Base-by-base conservation (phyloP, 1,140 invertebrate genomes). In the Copidosoma floridanum region DNA sequence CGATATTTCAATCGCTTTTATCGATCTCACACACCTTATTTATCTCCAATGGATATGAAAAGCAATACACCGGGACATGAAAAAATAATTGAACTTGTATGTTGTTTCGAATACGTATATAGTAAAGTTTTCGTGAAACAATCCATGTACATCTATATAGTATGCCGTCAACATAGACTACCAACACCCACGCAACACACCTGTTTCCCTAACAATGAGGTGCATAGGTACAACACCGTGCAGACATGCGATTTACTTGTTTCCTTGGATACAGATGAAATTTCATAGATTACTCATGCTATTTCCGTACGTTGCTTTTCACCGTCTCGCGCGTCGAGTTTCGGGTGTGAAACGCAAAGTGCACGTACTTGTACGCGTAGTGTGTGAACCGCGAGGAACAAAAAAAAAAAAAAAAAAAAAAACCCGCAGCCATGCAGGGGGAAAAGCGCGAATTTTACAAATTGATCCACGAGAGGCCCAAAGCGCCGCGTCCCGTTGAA, bases 261-360 rank as follows among this genome's bases (percentile, higher is more conserved):
- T 61, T 57, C 57, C 63, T 61, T 65, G 54, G 63, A 53, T 57
- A 65, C 58, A 32, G 48, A 65, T 21, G 55, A 57, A 65, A 61
- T 50, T 57, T 54, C 8, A 29, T 63, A 53, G 32, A 53, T 40
- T n/a, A 20, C 41, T 14, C 32, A 43, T 61, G 40, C 51, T 48
- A 60, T 38, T 60, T 54, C 57, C 32, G 52, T n/a, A n/a, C n/a
- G n/a, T n/a, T 40, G 32, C 24, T 43, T 55, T 60, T 55, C 20
- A 47, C 26, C 26, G 50, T 54, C 18, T 40, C 47, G 48, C 47
- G 48, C 20, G 35, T 40, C 54, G 18, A 53, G 12, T 44, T 50
- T 51, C 26, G 37, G 46, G 20, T n/a, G n/a, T n/a, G n/a, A n/a
- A n/a, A n/a, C n/a, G n/a, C n/a, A n/a, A n/a, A n/a, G n/a, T n/a